phyloP scores from a whole-genome alignment of 2,113 vertebrate species.

The Nothocercus nigrocapillus region DNA sequence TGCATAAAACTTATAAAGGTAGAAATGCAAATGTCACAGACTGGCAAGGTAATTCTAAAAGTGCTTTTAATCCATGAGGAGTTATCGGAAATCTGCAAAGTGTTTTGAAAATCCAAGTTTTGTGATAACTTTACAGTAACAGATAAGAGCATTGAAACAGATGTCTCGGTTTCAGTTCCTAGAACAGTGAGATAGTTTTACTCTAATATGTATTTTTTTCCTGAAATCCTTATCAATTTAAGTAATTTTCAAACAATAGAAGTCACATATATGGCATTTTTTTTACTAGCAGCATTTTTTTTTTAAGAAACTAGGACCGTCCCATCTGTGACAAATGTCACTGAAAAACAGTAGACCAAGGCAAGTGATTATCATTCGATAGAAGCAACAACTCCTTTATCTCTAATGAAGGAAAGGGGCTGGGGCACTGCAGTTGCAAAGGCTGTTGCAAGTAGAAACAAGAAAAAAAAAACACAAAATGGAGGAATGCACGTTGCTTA shows the following conservation, averaged over 20 bases:
- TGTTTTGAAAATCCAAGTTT: constrained; percentile 25
- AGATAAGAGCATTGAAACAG: not conserved
- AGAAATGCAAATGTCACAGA: not conserved
- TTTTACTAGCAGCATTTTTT: not conserved
- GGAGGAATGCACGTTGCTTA: not conserved
- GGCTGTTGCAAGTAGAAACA: not conserved
- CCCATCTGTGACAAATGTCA: not conserved
- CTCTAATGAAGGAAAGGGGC: not conserved
- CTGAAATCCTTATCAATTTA: not conserved
- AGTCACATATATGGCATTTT: not conserved
- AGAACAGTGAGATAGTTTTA: not conserved
- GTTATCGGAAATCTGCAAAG: not conserved
- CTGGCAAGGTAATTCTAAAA: not conserved
- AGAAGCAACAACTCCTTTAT: not conserved
- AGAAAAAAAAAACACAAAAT: not conserved
- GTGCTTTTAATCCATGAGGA: not conserved
- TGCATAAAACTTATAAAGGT: not conserved
- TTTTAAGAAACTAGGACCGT: not conserved
- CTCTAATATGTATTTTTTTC: not conserved
- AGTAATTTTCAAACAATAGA: not conserved
- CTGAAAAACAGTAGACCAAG: not conserved
- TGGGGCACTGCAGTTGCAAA: not conserved
- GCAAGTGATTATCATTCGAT: not conserved
- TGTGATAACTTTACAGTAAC: not conserved
- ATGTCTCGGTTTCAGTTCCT: not conserved